phyloP scores from a whole-genome alignment of 2,113 vertebrate species.

The Protobothrops mucrosquamatus region DNA sequence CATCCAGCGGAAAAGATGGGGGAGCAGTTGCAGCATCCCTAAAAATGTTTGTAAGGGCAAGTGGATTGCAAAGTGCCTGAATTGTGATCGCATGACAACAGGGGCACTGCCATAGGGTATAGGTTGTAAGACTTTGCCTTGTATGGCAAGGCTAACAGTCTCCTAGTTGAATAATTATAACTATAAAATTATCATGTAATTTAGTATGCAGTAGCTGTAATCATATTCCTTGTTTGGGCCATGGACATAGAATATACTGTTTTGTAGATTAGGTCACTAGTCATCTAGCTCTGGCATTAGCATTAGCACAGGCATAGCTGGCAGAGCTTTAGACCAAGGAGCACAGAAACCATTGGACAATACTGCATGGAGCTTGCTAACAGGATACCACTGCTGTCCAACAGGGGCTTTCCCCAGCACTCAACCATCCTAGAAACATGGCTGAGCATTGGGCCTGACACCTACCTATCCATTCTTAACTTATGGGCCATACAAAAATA shows the following conservation, averaged over 20 bases:
- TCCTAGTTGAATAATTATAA: neutral
- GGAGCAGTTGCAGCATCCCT: too few relatives aligned
- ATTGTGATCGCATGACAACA: too few relatives aligned
- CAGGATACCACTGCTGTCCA: neutral
- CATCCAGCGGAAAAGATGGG: too few relatives aligned
- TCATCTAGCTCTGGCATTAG: neutral
- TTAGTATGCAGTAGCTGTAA: neutral
- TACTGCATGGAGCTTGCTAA: neutral
- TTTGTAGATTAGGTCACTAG: neutral
- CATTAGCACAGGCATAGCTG: neutral
- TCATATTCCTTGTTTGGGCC: neutral
- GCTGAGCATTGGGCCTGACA: neutral
- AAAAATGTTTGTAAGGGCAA: too few relatives aligned
- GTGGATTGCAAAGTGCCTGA: too few relatives aligned
- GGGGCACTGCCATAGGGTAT: too few relatives aligned
- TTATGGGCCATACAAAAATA: neutral
- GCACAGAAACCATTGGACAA: neutral
- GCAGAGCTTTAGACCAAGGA: neutral
- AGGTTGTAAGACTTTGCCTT: too few relatives aligned
- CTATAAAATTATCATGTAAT: neutral
- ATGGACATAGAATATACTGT: neutral
- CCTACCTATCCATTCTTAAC: neutral
- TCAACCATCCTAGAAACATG: neutral
- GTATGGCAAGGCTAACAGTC: neutral
- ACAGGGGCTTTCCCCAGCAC: neutral